phyloP scores from a whole-genome alignment of 2,888 invertebrate species.

The Phorcus lineatus region DNA sequence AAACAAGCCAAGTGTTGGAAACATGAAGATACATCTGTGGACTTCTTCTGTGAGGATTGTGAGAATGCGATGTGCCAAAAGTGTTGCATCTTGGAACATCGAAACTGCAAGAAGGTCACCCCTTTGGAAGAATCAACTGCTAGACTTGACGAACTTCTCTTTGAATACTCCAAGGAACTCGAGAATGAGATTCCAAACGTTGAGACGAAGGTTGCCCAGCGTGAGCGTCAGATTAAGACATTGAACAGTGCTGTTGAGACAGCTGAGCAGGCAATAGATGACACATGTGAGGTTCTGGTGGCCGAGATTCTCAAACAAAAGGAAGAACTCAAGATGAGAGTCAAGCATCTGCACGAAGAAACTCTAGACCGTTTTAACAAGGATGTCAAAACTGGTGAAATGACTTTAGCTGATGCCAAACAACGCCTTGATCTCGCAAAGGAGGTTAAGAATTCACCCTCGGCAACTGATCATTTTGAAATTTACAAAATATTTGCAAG shows the following conservation, averaged over 20 bases:
- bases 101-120: not conserved
- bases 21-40: not conserved
- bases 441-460: not conserved
- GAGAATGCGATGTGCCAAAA: not conserved
- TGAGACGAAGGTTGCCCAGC: not conserved
- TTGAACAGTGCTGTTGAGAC: too few species aligned
- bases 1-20: not conserved
- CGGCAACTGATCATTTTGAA: not conserved
- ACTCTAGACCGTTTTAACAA: not conserved
- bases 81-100: slow-evolving; percentile 5
- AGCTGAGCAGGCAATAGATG: not conserved
- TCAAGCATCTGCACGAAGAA: not conserved
- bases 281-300: not conserved
- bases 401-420: not conserved
- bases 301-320: not conserved
- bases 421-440: not conserved
- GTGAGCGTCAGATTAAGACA: not conserved
- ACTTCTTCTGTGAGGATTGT: slow-evolving; percentile 6
- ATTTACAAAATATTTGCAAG: not conserved
- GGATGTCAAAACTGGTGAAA: not conserved
- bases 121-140: not conserved
- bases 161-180: not conserved
- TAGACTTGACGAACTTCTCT: not conserved
- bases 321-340: not conserved
- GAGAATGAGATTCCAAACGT: not conserved